Conservation (phyloP, 2,797 vertebrate species). For the Cuculus canorus region DNA sequence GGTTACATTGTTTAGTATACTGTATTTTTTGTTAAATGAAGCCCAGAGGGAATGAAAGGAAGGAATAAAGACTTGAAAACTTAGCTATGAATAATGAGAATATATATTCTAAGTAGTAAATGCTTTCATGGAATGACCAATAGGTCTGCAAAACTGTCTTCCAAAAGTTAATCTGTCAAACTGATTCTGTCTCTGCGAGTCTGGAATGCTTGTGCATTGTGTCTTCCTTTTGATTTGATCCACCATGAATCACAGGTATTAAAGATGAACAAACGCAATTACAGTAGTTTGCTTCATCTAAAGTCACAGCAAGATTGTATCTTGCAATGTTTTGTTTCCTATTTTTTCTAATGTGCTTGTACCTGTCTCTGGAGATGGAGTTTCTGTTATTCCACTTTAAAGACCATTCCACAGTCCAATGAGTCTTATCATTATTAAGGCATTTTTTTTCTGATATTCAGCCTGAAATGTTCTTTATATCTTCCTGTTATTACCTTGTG, state of each 20-base stretch:
- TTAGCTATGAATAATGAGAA: not conserved
- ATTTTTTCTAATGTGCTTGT: not conserved
- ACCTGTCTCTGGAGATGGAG: not conserved
- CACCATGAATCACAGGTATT: not conserved
- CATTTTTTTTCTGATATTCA: not conserved
- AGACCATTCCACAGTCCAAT: not conserved
- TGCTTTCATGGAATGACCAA: fast-evolving
- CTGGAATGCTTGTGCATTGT: not conserved
- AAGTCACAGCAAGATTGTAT: not conserved
- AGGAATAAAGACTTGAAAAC: not conserved
- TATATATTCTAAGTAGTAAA: not conserved
- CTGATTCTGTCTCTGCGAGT: not conserved
- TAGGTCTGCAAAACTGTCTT: not conserved
- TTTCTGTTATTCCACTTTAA: not conserved
- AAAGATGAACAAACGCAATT: not conserved
- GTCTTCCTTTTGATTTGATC: not conserved
- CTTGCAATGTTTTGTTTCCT: not conserved
- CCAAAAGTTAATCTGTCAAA: not conserved
- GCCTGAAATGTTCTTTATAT: not conserved
- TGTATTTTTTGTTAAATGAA: not conserved
- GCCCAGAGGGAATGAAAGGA: not conserved
- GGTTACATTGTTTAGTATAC: not conserved
- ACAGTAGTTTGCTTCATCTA: not conserved
- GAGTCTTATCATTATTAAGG: not conserved
- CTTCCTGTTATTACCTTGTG: not conserved